Base-by-base conservation (phyloP, 2,888 invertebrate genomes). In the Automeris io region DNA sequence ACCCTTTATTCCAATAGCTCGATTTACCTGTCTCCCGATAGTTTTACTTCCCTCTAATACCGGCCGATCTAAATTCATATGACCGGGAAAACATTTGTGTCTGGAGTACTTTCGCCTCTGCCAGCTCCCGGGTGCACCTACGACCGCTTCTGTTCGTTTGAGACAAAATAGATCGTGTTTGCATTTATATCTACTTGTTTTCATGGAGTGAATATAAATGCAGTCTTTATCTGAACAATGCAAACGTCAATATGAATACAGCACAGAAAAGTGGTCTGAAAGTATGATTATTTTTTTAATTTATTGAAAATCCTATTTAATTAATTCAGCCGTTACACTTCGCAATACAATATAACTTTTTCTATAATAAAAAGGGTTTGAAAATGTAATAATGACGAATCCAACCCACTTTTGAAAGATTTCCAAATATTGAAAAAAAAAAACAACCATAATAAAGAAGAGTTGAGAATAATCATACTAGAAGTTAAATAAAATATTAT, bases 141-240 rank as follows among this genome's bases (percentile, higher is more conserved):
- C 55, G 61, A 60, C 64, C 61, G 66, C 66, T 64, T 65, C 62
- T 54, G 67, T 76, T 75, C 77, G 76, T 75, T 71, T 70, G 78
- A 76, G 80, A 77, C 77, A 76, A 76, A 80, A 83, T 82, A 80
- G 81, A 69, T 66, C 70, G 62, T 80, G 80, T 85, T 83, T 81
- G 82, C 83, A 82, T 81, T 82, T 83, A 81, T 82, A 82, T 81
- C 69, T 76, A 75, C 73, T 80, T 80, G 75, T 80, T 81, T 82
- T 83, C 78, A 80, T 78, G 79, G 72, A 71, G 67, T 69, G 79
- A 81, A 83, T 82, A 77, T 73, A 74, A 78, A 82, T 82, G 68
- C 72, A 71, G 64, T 64, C 69, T 78, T 76, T 78, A 71, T 80
- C 71, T 75, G 69, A 66, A 72, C 68, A 54, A 57, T 67, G 67